Evolutionary conservation across 2,888 invertebrate genomes (phyloP).

Genomic region (Zootermopsis nevadensis): DNA sequence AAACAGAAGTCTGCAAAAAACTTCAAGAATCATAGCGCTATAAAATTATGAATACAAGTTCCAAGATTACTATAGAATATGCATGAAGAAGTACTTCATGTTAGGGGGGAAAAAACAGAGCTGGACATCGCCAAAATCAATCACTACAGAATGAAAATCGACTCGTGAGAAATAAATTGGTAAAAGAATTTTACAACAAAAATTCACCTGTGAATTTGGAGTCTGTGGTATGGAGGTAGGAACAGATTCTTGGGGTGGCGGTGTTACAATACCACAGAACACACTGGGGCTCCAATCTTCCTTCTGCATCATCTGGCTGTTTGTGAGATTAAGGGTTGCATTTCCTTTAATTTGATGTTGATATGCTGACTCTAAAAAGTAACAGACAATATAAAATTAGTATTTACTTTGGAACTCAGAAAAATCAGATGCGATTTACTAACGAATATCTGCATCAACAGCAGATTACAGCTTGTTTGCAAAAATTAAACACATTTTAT

Average conservation of each 20-base stretch:
- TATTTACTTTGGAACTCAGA: not conserved
- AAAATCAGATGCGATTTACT: too few relatives aligned
- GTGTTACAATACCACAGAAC: slow-evolving; percentile 56
- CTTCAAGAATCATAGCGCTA: too few relatives aligned
- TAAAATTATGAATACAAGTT: too few relatives aligned
- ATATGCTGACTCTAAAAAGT: slow-evolving; percentile 36
- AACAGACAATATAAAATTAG: not conserved
- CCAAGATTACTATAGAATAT: too few relatives aligned
- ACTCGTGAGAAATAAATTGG: not conserved
- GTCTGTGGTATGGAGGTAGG: slow-evolving; percentile 66
- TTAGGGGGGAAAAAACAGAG: too few relatives aligned
- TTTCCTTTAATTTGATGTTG: slow-evolving; percentile 30
- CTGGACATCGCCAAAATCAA: too few relatives aligned
- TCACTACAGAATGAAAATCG: too few relatives aligned
- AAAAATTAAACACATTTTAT: too few relatives aligned
- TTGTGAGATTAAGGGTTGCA: slow-evolving; percentile 56
- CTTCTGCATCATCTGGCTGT: slow-evolving; percentile 57
- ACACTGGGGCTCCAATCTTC: slow-evolving; percentile 57
- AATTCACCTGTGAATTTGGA: slow-evolving; percentile 61
- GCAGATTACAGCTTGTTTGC: too few relatives aligned
- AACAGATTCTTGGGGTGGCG: slow-evolving; percentile 63
- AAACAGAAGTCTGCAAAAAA: too few relatives aligned
- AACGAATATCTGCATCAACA: too few relatives aligned
- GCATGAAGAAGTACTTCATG: too few relatives aligned
- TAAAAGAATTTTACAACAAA: not conserved